Evolutionary conservation across 2,797 vertebrate species (phyloP), one percentile per base, ranked within the genome.

Genomic region (Falco cherrug): DNA sequence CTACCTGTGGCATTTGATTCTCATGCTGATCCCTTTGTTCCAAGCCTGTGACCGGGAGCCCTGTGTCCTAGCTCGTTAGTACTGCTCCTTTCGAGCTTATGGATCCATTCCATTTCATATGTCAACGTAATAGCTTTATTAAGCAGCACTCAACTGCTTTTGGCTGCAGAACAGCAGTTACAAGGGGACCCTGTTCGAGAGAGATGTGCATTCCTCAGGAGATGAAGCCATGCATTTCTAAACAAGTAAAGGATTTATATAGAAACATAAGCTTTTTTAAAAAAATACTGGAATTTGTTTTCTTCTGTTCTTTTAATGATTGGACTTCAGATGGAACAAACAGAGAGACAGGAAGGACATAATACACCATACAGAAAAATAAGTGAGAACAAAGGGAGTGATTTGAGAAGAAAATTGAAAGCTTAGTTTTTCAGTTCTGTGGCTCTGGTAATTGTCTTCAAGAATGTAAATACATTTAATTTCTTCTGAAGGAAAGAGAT

Each of bases 401-500:
- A 82, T 87, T 92, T 45, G 35, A 89, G 45, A 86, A 79, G 37
- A 89, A 90, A 93, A 92, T 53, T 19, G 61, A 85, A 90, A 85
- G 67, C 53, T 78, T 89, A 35, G n/a, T 86, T 82, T 89, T 90
- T 90, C 50, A 74, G 33, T 79, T 83, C 47, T 79, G 16, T 84
- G 71, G 51, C 71, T 89, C 90, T 56, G 61, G 14, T 88, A 95
- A 95, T 91, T 94, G 43, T 93, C 82, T 90, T 93, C 37, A 77
- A 51, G 51, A 84, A 89, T 54, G 61, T 86, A 90, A 90, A 96
- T 87, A 25, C 25, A 93, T 82, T 80, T 90, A 39, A 85, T 53
- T 61, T 83, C 37, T 70, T 79, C 51, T 85, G 47, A 94, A 48
- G 33, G 35, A 73, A 74, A 59, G 17, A 80, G 5, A 56, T 35